A percentile compares a stretch with the other conserved stretches of the same genome.
These are phyloP conservation scores for Parelbella ahira DNA, from an alignment of 2,888 invertebrate species.

Conservation along the genomic window DNA sequence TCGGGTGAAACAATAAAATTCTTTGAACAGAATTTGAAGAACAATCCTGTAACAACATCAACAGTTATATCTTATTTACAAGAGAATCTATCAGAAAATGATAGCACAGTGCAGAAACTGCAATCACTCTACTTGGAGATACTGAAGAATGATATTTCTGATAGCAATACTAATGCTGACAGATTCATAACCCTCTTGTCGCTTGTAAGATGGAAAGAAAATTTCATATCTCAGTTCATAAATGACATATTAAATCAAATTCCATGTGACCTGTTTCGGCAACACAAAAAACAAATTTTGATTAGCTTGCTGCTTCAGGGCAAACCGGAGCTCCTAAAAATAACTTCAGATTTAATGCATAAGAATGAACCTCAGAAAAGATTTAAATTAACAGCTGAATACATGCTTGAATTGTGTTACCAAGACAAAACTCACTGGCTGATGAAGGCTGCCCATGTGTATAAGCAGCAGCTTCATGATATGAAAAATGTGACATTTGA, in stretches of 20 bases:
- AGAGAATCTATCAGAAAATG: constrained; percentile 40
- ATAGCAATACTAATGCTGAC: constrained; percentile 49
- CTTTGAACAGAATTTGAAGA: constrained; percentile 63
- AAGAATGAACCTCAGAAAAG: constrained; percentile 64
- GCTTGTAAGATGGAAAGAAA: constrained; percentile 55
- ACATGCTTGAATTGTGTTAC: constrained; percentile 75
- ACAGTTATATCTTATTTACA: constrained; percentile 52
- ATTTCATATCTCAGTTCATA: constrained; percentile 48
- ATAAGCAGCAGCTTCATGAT: constrained; percentile 65
- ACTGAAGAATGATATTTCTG: constrained; percentile 53
- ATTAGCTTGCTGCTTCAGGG: constrained; percentile 63
- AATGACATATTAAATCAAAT: constrained; percentile 53
- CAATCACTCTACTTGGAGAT: constrained; percentile 58
- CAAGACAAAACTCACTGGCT: constrained; percentile 73
- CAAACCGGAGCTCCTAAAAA: constrained; percentile 54
- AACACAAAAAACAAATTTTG: constrained; percentile 68
- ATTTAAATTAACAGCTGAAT: constrained; percentile 70
- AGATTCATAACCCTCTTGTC: constrained; percentile 60
- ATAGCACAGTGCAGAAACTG: constrained; percentile 45
- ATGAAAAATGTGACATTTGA: constrained; percentile 72
- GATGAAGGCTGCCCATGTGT: constrained; percentile 67
- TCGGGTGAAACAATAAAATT: constrained; percentile 55
- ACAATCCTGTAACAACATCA: constrained; percentile 65
- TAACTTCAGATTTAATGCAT: constrained; percentile 57
- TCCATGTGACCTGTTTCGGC: constrained; percentile 57